Base-by-base conservation (phyloP, 2,113 vertebrate species). In the Microcebus tavaratra region DNA sequence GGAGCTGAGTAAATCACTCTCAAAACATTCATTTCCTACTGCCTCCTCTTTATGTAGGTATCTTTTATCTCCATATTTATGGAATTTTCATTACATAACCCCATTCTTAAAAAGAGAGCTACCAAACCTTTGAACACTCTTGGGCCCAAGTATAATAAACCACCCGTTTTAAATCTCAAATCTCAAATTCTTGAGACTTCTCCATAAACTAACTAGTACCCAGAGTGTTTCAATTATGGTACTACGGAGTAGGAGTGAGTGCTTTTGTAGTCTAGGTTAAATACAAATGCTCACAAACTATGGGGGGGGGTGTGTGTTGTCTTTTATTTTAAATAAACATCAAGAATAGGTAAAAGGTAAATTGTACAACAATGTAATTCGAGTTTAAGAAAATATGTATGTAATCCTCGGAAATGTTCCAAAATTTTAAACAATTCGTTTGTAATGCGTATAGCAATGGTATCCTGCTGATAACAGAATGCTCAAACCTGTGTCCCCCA, bases 291-390 rank as follows among this genome's bases (percentile, higher is more conserved):
- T 55, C 73, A 96, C 15, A 31, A 96, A 95, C 94, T 92, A 76
- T 11, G 70, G 13, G n/a, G 4, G 36, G 39, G 15, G 8, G 14
- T 8, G 11, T n/a, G 25, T 45, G 42, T 72, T 85, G 36, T 86
- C 68, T 94, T 88, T 94, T 87, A 67, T 78, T 92, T 97, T 84
- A 95, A 92, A 87, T 39, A 93, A 97, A 85, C 53, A 96, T 34
- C 65, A 82, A 90, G 42, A 29, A 91, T 34, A 87, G 27, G 21
- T 90, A 75, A 91, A 76, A 23, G 21, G 65, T 90, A 20, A 81
- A 48, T 68, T 94, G 20, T 53, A 83, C 20, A 55, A 68, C 34
- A 61, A 67, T 67, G n/a, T 87, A 76, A 94, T 90, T 96, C 27
- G 34, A n/a, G 34, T 86, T 88, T 94, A n/a, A 91, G 45, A 72